Evolutionary conservation across 1,140 invertebrate species (phyloP).

Genomic region (Andricus grossulariae): DNA sequence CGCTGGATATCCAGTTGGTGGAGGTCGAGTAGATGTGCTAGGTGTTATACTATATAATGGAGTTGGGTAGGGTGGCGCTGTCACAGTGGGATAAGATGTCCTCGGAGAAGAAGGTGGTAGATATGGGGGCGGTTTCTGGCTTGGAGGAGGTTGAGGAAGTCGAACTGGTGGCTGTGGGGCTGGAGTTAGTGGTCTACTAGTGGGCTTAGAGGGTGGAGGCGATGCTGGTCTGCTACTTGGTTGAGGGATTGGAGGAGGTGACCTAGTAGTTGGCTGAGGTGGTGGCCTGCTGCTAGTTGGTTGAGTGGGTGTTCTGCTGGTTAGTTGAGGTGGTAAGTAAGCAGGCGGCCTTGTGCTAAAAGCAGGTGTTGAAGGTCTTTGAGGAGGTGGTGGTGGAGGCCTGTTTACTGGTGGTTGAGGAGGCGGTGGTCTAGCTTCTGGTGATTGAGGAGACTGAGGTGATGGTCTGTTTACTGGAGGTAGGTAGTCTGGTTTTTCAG

Average conservation of each 20-base stretch:
- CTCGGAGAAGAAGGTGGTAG: constrained; percentile 61
- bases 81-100: constrained; percentile 56
- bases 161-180: constrained; percentile 16
- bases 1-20: constrained; percentile 58
- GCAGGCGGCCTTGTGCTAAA: neutral
- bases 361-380: constrained; percentile 13
- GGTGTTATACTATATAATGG: constrained; percentile 61
- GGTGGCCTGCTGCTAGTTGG: neutral
- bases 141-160: constrained; percentile 25
- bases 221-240: constrained; percentile 32
- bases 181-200: neutral
- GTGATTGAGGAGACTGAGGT: constrained; percentile 36
- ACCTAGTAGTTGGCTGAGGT: constrained; percentile 15
- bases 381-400: constrained; percentile 34
- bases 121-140: constrained; percentile 60
- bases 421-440: constrained; percentile 20
- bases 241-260: constrained; percentile 18
- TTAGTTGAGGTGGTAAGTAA: neutral
- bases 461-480: constrained; percentile 31
- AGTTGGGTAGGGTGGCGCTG: constrained; percentile 63
- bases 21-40: constrained; percentile 54
- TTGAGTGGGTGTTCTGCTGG: constrained; percentile 14
- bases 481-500: constrained; percentile 14
- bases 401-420: constrained; percentile 15
- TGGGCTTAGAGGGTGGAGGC: neutral